Evolutionary conservation across 2,113 vertebrate genomes (phyloP).

Genomic region (Dromas ardeola): DNA sequence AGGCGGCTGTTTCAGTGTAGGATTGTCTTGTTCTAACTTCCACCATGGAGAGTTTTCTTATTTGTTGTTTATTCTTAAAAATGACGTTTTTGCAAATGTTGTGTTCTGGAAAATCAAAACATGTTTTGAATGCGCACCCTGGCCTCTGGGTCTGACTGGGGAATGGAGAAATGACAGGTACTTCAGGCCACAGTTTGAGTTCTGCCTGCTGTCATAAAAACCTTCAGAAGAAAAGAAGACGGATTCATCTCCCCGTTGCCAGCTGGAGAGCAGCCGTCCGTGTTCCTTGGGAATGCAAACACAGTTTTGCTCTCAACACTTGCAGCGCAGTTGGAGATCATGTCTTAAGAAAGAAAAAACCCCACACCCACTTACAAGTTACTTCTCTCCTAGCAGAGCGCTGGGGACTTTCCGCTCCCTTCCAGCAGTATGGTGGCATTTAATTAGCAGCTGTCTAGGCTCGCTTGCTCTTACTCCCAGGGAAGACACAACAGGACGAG

Average conservation of each 20-base stretch:
- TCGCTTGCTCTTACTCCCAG: background rate
- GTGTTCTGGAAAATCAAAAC: background rate
- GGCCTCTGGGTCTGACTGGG: background rate
- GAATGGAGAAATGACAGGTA: background rate
- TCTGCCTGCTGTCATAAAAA: background rate
- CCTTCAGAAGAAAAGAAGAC: background rate
- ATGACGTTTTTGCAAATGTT: background rate
- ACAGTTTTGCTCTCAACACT: background rate
- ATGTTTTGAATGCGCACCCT: background rate
- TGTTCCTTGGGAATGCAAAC: background rate
- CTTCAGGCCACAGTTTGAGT: background rate
- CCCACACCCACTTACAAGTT: background rate
- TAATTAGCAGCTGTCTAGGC: no score
- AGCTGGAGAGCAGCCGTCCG: background rate
- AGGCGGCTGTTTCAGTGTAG: background rate
- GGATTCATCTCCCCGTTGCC: rapidly evolving
- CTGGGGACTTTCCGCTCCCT: background rate
- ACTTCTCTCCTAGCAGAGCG: background rate
- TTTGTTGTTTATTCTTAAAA: background rate
- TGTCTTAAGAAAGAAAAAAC: background rate
- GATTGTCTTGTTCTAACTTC: background rate
- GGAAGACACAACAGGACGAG: rapidly evolving
- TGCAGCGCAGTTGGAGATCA: background rate
- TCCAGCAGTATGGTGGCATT: background rate
- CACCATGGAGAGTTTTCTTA: background rate